Evolutionary conservation across 2,113 vertebrate species (phyloP).

Genomic region (Myotis lucifugus): DNA sequence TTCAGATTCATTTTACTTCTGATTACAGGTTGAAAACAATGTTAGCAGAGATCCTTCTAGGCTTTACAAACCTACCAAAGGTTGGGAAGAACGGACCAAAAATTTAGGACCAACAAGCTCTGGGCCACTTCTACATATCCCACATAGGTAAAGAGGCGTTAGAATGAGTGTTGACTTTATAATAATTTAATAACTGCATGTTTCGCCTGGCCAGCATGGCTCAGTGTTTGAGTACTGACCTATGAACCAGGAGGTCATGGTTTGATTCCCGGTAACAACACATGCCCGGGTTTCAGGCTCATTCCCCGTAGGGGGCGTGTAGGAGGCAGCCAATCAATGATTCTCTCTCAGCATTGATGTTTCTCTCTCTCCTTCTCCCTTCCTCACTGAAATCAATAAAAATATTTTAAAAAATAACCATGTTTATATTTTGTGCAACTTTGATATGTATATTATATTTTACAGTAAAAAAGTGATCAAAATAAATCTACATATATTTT

Average conservation of each 20-base stretch:
- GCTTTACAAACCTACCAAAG: constrained; percentile 85
- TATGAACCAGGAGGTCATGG: too few species aligned
- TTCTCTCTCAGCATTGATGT: too few species aligned
- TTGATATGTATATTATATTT: background rate
- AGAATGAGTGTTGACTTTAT: background rate
- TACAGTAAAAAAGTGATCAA: constrained; percentile 30
- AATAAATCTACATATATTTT: background rate
- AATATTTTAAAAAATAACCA: too few species aligned
- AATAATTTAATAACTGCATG: background rate
- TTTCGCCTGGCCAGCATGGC: too few species aligned
- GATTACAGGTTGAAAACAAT: constrained; percentile 85
- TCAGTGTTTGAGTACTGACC: too few species aligned
- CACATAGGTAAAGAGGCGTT: constrained; percentile 84
- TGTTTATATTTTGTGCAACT: constrained; percentile 27
- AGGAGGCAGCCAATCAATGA: too few species aligned
- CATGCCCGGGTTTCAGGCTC: too few species aligned
- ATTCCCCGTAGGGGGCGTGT: too few species aligned
- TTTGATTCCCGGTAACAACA: too few species aligned
- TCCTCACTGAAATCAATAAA: too few species aligned
- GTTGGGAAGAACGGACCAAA: constrained; percentile 86
- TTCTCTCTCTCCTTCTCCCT: too few species aligned
- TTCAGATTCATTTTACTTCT: constrained; percentile 16
- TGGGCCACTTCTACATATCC: constrained; percentile 78
- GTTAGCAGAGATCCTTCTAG: constrained; percentile 84
- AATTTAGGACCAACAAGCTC: constrained; percentile 78